A percentile compares a stretch with the other conserved stretches of the same genome.
phyloP scores from a whole-genome alignment of 2,888 invertebrate genomes.

The Salpingus planirostris region DNA sequence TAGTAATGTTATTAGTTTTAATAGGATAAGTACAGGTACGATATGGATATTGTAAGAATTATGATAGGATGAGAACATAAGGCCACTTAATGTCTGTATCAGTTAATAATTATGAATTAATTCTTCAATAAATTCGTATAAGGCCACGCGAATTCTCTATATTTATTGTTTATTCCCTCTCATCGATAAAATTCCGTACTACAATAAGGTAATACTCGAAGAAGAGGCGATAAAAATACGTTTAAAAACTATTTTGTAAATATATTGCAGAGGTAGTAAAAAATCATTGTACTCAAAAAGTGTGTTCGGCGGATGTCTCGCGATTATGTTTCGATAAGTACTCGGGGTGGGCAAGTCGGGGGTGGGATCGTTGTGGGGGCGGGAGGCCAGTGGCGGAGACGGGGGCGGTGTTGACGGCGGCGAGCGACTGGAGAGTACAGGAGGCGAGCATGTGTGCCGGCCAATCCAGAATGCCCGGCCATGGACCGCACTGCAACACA shows the following conservation, averaged over 20 bases:
- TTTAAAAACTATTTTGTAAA: constrained; percentile 23
- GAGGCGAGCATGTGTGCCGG: constrained; percentile 36
- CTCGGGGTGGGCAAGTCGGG: constrained; percentile 6
- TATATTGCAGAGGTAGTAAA: constrained; percentile 30
- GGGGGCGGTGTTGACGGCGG: constrained; percentile 46
- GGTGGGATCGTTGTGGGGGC: constrained; percentile 3
- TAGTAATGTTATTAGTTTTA: too few relatives aligned
- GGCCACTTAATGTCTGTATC: constrained; percentile 26
- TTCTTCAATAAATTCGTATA: constrained; percentile 13
- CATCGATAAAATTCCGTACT: constrained; percentile 1
- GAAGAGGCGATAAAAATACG: constrained; percentile 6
- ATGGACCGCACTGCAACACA: constrained; percentile 38
- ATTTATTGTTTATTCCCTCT: constrained; percentile 1
- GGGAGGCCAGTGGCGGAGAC: constrained; percentile 43
- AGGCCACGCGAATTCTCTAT: constrained; percentile 24
- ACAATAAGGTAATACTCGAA: constrained; percentile 4
- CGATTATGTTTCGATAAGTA: constrained; percentile 10
- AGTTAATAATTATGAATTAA: constrained; percentile 1
- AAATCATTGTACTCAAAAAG: constrained; percentile 11
- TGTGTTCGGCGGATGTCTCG: too few relatives aligned
- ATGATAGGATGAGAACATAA: constrained; percentile 29
- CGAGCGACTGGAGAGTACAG: constrained; percentile 44
- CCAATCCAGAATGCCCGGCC: constrained; percentile 33
- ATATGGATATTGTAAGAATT: constrained; percentile 22
- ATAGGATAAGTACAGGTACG: constrained; percentile 13